A percentile compares a stretch with the other conserved stretches of the same genome.
Evolutionary conservation across 2,888 invertebrate genomes (phyloP).

Genomic region (Helleia helle): DNA sequence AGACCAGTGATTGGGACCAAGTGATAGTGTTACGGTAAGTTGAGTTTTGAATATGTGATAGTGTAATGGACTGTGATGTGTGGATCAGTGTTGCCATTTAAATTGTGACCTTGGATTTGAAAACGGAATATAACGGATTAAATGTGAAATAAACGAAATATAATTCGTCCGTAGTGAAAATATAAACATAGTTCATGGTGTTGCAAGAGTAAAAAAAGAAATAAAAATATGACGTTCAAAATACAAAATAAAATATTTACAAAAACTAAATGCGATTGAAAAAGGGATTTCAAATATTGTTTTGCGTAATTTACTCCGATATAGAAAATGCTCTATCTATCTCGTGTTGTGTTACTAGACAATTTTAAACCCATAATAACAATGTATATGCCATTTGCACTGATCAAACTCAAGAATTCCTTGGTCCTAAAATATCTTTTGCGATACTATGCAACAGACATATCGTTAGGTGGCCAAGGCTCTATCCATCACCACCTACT

Average conservation of each 20-base stretch:
- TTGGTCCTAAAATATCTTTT: conserved; percentile 15
- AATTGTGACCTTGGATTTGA: conserved; percentile 28
- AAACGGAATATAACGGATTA: conserved; percentile 36
- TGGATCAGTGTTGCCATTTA: conserved; percentile 53
- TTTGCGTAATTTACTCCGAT: too few relatives aligned
- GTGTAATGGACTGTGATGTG: conserved; percentile 59
- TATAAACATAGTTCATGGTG: not conserved
- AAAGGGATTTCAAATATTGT: not conserved
- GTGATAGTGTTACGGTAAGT: conserved; percentile 72
- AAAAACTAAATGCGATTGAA: not conserved
- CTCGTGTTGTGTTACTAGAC: too few relatives aligned
- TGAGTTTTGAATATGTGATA: conserved; percentile 37
- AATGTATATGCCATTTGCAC: conserved; percentile 4
- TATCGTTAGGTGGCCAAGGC: conserved; percentile 13
- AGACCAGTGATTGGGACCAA: conserved; percentile 63
- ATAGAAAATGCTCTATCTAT: too few relatives aligned
- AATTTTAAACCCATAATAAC: not conserved
- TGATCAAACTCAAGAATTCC: conserved; percentile 5
- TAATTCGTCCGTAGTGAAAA: too few relatives aligned
- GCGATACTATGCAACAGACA: conserved; percentile 9
- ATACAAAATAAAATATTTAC: too few relatives aligned
- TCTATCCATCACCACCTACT: conserved; percentile 16
- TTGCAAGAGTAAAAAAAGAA: not conserved
- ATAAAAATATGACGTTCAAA: not conserved
- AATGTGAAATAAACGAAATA: too few relatives aligned